These are phyloP conservation scores for Dasypogon diadema DNA, from an alignment of 2,888 invertebrate species.

Conservation along the genomic window DNA sequence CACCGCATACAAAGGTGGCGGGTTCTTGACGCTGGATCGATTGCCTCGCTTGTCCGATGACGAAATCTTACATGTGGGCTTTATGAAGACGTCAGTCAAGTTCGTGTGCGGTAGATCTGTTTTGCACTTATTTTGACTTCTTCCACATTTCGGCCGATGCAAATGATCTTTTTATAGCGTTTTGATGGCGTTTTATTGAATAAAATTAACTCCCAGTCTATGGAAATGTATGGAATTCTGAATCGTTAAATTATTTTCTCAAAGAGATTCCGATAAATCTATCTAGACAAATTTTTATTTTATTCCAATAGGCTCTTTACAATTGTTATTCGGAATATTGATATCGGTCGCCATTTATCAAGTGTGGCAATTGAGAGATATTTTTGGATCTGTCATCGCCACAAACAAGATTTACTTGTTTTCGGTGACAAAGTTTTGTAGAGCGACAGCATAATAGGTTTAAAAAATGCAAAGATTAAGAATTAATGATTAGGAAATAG, in stretches of 20 bases:
- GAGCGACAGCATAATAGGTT: too few relatives aligned
- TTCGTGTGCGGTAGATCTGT: conserved; percentile 31
- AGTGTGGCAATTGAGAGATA: too few relatives aligned
- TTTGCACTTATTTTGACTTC: conserved; percentile 33
- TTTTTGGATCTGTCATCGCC: too few relatives aligned
- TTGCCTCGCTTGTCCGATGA: background rate
- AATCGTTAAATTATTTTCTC: background rate
- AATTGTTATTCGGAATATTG: too few relatives aligned
- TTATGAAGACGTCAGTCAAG: conserved; percentile 37
- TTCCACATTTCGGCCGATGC: conserved; percentile 15
- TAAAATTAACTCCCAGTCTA: conserved; percentile 33
- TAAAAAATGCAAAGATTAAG: too few relatives aligned
- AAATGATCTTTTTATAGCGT: conserved; percentile 45
- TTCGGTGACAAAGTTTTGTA: too few relatives aligned
- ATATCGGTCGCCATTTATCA: too few relatives aligned
- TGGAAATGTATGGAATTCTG: conserved; percentile 3
- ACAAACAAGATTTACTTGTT: too few relatives aligned
- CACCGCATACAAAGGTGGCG: background rate
- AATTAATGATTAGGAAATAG: too few relatives aligned
- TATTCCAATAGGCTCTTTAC: too few relatives aligned
- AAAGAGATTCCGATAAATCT: conserved; percentile 1
- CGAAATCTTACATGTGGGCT: conserved; percentile 21
- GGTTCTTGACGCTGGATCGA: background rate
- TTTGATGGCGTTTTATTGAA: conserved; percentile 44
- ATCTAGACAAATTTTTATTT: background rate